Percentiles rank a stretch among this genome's conserved stretches.
phyloP scores from a whole-genome alignment of 2,113 vertebrate species.

The Toxotes chatareus region DNA sequence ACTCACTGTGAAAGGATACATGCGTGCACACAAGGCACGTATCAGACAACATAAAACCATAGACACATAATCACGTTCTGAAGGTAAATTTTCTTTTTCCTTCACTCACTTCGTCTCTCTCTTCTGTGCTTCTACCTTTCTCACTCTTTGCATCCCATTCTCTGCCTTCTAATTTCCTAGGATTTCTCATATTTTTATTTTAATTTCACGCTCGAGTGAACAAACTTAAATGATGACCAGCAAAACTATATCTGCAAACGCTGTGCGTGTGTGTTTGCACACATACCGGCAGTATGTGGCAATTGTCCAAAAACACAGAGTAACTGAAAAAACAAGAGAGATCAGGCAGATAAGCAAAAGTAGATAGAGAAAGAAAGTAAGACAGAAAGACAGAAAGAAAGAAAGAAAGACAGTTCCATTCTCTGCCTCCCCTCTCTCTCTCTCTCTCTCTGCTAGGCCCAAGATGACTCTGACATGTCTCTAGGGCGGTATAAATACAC shows the following conservation, averaged over 20 bases:
- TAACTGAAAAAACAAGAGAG: background rate
- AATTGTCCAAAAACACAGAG: conserved; percentile 16
- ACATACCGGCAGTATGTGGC: conserved; percentile 19
- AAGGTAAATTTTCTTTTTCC: conserved; percentile 17
- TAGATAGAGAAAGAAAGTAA: background rate
- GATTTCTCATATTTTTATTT: conserved; percentile 68
- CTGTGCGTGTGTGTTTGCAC: conserved; percentile 21
- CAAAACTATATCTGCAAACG: conserved; percentile 56
- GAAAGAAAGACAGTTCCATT: background rate
- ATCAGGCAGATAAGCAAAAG: background rate
- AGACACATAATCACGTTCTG: conserved; percentile 25
- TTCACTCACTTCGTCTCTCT: background rate
- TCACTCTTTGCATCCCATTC: conserved; percentile 2
- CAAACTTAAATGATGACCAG: conserved; percentile 75
- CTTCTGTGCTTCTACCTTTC: background rate
- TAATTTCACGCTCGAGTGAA: conserved; percentile 81
- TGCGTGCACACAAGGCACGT: background rate
- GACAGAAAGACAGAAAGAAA: background rate
- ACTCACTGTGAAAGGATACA: background rate
- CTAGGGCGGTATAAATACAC: conserved; percentile 37
- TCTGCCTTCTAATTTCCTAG: conserved; percentile 17
- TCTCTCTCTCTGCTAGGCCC: conserved; percentile 1
- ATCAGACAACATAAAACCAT: background rate
- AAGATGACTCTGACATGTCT: conserved; percentile 27
- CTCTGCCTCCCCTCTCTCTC: background rate